Percentiles rank a stretch among this genome's conserved stretches.
These are phyloP conservation scores for Drosophila paramelanica DNA, from an alignment of 2,888 invertebrate species.

Conservation along the genomic window DNA sequence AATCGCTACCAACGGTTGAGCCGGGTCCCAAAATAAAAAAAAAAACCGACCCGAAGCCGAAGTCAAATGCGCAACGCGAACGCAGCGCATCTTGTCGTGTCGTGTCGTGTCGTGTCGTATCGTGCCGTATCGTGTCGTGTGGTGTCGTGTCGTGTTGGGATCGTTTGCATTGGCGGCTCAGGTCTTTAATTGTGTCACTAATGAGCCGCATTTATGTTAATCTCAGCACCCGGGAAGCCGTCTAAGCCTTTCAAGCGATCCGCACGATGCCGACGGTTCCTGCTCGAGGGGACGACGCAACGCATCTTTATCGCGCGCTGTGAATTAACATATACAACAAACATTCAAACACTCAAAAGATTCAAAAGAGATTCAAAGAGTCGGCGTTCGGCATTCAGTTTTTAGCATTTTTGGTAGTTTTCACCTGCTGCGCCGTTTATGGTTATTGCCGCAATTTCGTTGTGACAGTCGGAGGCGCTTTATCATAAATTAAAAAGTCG, in stretches of 20 bases:
- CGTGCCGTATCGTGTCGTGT: slow-evolving; percentile 12
- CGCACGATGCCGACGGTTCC: slow-evolving; percentile 23
- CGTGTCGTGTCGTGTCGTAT: slow-evolving; percentile 10
- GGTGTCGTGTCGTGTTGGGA: slow-evolving; percentile 13
- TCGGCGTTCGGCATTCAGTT: slow-evolving; percentile 27
- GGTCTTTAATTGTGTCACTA: slow-evolving; percentile 79
- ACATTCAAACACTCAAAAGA: slow-evolving; percentile 27
- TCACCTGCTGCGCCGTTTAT: slow-evolving; percentile 81
- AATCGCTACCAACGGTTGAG: slow-evolving; percentile 68
- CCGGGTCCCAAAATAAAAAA: slow-evolving; percentile 22
- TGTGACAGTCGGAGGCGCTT: slow-evolving; percentile 81
- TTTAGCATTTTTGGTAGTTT: slow-evolving; percentile 71
- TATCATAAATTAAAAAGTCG: slow-evolving; percentile 81
- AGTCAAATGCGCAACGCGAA: slow-evolving; percentile 14
- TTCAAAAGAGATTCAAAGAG: slow-evolving; percentile 31
- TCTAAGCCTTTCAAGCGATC: slow-evolving; percentile 68
- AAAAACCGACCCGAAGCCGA: slow-evolving; percentile 13
- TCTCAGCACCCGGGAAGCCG: slow-evolving; percentile 69
- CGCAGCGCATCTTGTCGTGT: slow-evolving; percentile 1
- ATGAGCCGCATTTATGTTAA: slow-evolving; percentile 81
- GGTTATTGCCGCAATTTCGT: slow-evolving; percentile 81
- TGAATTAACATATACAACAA: slow-evolving; percentile 62
- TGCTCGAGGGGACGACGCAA: slow-evolving; percentile 25
- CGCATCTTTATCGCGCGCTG: slow-evolving; percentile 61
- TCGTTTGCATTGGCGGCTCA: slow-evolving; percentile 45